phyloP scores from a whole-genome alignment of 2,888 invertebrate species.

The Lucinisca nassula region DNA sequence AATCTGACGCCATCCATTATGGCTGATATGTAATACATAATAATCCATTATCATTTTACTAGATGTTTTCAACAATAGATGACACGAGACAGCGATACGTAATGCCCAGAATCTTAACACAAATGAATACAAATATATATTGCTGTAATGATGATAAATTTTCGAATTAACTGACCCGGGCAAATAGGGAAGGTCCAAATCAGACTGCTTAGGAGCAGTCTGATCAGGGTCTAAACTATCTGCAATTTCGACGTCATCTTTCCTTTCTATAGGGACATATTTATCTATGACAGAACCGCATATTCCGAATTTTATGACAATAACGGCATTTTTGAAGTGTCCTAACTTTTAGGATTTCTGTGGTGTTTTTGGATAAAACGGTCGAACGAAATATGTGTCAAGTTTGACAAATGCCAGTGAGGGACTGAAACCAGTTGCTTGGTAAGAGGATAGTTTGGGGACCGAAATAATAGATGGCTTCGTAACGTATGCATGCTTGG shows the following conservation, averaged over 20 bases:
- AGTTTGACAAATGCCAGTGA: conserved; percentile 3
- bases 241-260: too few species aligned
- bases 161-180: too few species aligned
- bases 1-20: neutral
- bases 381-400: neutral
- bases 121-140: neutral
- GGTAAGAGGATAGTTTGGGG: neutral
- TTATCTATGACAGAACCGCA: too few species aligned
- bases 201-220: too few species aligned
- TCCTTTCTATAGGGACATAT: too few species aligned
- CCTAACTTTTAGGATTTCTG: too few species aligned
- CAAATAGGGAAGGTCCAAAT: too few species aligned
- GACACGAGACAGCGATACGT: neutral
- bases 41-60: neutral
- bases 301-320: too few species aligned
- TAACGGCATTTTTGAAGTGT: too few species aligned
- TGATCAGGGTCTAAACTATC: too few species aligned
- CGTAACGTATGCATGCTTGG: neutral
- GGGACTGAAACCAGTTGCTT: neutral
- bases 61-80: neutral
- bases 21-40: conserved; percentile 4
- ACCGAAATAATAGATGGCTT: neutral
- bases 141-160: too few species aligned
- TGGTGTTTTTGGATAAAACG: neutral
- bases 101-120: neutral